Percentiles rank a stretch among this genome's conserved stretches.
Evolutionary conservation across 2,797 vertebrate species (phyloP).

Genomic region (Liparis tanakae): DNA sequence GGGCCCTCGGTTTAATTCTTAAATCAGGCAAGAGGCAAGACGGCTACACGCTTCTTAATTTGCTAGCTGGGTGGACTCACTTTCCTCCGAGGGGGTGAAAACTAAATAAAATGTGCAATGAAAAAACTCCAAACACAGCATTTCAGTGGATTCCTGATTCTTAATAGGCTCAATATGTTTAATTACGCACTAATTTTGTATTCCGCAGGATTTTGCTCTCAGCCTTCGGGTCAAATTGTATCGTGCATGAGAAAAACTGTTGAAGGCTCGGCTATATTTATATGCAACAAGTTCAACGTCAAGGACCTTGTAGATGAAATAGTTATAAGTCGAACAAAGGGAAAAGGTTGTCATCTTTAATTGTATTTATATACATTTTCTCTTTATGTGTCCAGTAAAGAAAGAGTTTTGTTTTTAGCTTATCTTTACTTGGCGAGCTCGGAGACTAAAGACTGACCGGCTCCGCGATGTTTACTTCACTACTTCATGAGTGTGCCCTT

Average conservation of each 20-base stretch:
- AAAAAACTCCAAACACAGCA: constrained; percentile 52
- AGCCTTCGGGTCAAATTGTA: constrained; percentile 19
- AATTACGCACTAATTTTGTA: constrained; percentile 38
- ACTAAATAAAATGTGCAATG: constrained; percentile 59
- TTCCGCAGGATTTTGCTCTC: neutral
- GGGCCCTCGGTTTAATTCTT: constrained; percentile 43
- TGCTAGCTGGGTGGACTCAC: constrained; percentile 64
- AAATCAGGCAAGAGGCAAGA: constrained; percentile 52
- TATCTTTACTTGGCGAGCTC: too few relatives aligned
- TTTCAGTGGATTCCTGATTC: constrained; percentile 49
- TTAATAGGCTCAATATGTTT: constrained; percentile 21
- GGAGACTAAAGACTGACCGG: too few relatives aligned
- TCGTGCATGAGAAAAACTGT: constrained; percentile 1
- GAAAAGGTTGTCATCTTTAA: neutral
- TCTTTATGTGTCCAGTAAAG: too few relatives aligned
- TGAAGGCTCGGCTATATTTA: neutral
- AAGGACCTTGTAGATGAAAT: neutral
- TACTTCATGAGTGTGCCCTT: too few relatives aligned
- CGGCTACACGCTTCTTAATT: constrained; percentile 65
- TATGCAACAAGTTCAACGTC: neutral
- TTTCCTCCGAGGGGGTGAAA: constrained; percentile 57
- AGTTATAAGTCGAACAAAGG: neutral
- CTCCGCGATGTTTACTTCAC: too few relatives aligned
- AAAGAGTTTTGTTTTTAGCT: too few relatives aligned
- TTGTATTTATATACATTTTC: too few relatives aligned